phyloP scores from a whole-genome alignment of 2,888 invertebrate genomes.

The Parelbella ahira region DNA sequence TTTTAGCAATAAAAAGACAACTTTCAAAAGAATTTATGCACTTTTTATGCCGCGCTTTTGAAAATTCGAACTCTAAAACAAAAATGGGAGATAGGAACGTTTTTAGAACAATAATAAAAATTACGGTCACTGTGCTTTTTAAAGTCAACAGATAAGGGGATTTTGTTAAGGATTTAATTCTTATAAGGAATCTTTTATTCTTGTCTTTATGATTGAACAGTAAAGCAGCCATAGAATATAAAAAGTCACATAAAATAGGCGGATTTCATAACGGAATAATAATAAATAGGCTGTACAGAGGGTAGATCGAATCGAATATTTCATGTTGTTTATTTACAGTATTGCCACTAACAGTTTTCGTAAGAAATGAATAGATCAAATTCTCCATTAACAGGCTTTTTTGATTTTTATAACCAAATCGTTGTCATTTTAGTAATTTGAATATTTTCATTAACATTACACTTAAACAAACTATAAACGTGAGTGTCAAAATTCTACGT shows the following conservation, averaged over 20 bases:
- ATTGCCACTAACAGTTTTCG: no score
- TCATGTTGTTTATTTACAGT: no score
- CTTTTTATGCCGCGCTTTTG: constrained; percentile 55
- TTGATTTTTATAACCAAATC: no score
- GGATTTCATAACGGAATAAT: constrained; percentile 58
- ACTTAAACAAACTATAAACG: no score
- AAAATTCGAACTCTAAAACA: constrained; percentile 59
- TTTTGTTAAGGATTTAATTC: constrained; percentile 73
- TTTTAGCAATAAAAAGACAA: constrained; percentile 43
- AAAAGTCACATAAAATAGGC: constrained; percentile 58
- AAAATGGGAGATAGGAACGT: constrained; percentile 53
- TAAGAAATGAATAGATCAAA: no score
- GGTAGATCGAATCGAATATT: neutral
- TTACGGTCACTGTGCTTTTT: constrained; percentile 49
- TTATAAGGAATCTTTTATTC: constrained; percentile 72
- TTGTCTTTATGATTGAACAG: constrained; percentile 57
- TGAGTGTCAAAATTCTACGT: no score
- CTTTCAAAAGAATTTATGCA: constrained; percentile 41
- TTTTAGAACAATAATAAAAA: constrained; percentile 67
- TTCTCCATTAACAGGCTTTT: no score
- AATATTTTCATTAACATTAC: no score
- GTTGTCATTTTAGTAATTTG: no score
- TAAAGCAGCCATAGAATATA: constrained; percentile 61
- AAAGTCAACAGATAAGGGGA: constrained; percentile 50
- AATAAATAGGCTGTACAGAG: constrained; percentile 41